Evolutionary conservation across 1,140 invertebrate species (phyloP), one percentile per base, ranked within the genome.

Genomic region (Aradophagus sp.): DNA sequence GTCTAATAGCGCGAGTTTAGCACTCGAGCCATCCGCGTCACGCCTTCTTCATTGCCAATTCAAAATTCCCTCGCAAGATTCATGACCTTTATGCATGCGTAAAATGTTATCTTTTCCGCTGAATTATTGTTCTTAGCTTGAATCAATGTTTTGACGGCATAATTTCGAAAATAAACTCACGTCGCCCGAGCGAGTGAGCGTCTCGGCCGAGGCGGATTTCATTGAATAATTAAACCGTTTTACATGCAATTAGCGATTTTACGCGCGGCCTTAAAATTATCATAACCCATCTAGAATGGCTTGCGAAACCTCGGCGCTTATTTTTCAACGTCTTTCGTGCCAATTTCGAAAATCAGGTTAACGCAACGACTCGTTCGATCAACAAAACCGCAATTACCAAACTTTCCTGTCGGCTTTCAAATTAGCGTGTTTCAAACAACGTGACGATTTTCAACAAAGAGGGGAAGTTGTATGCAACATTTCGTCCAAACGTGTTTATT

Each of bases 321-420:
- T 39, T 67, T 59, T 52, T 59, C 50, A 11, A 31, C 23, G 11
- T 35, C 23, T 34, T 48, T 55, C 42, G 39, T 39, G 55, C 63
- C 53, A 59, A 59, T 67, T 59, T 59, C 35, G 47, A 42, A 47
- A 67, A 67, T 52, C n/a, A 59, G 55, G 53, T 67, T 67, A 67
- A 58, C 45, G 8, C 35, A 34, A 27, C 13, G 20, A 23, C 38
- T 13, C 31, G 27, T 19, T 8, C 20, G 10, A 26, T 52, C 35
- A 50, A 52, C 62, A 45, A 16, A 58, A 45, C 39, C 38, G 45
- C 63, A 45, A n/a, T n/a, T n/a, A n/a, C n/a, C n/a, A n/a, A n/a
- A n/a, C n/a, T n/a, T n/a, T n/a, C n/a, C n/a, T n/a, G n/a, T n/a
- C n/a, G n/a, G n/a, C n/a, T n/a, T n/a, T n/a, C n/a, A n/a, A n/a